Evolutionary conservation across 2,888 invertebrate genomes (phyloP).

Genomic region (Creontiades dilutus): DNA sequence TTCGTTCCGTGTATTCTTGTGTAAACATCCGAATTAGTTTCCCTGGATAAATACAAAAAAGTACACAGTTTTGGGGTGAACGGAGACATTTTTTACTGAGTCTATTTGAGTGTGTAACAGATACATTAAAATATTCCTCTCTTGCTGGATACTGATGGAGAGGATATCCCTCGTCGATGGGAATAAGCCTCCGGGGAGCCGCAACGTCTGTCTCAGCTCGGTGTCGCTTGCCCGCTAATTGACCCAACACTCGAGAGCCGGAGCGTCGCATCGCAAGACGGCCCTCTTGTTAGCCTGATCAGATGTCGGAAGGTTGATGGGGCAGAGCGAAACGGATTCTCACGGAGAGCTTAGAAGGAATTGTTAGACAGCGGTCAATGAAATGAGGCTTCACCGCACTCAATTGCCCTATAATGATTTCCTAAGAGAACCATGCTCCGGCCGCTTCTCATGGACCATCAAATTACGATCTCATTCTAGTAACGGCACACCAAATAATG

Average conservation of each 20-base stretch:
- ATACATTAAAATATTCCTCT: too few relatives aligned
- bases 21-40: too few relatives aligned
- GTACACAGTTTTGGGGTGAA: too few relatives aligned
- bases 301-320: constrained; percentile 17
- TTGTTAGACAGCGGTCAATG: not conserved
- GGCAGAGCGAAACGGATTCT: constrained; percentile 20
- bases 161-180: too few relatives aligned
- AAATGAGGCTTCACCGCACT: not conserved
- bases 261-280: constrained; percentile 5
- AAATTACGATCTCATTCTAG: too few relatives aligned
- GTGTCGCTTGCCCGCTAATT: constrained; percentile 24
- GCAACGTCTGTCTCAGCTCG: not conserved
- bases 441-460: too few relatives aligned
- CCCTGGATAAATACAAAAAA: too few relatives aligned
- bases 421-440: not conserved
- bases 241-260: constrained; percentile 2
- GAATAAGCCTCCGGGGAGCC: not conserved
- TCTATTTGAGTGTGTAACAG: too few relatives aligned
- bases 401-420: not conserved
- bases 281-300: constrained; percentile 15
- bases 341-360: constrained; percentile 7
- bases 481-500: too few relatives aligned
- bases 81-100: too few relatives aligned
- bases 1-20: too few relatives aligned
- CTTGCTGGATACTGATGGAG: too few relatives aligned